Percentiles rank a stretch among this genome's conserved stretches.
phyloP scores from a whole-genome alignment of 2,888 invertebrate species.

The Vesta saturnalis region DNA sequence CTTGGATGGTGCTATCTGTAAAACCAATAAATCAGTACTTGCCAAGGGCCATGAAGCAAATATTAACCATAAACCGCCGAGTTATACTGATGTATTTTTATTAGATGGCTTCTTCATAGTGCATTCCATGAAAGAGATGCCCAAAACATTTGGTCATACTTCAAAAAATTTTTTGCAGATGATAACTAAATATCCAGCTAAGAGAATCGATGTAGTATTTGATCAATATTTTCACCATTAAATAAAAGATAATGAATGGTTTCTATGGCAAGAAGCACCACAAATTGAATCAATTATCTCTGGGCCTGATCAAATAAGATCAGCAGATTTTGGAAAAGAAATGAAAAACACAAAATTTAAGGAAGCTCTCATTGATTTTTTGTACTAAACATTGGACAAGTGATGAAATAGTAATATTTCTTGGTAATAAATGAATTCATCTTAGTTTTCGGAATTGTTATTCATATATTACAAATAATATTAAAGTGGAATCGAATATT shows the following conservation, averaged over 20 bases:
- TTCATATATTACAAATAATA: conserved; percentile 6
- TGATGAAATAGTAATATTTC: not conserved
- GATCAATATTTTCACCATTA: conserved; percentile 35
- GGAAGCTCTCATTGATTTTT: not conserved
- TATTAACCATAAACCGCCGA: conserved; percentile 39
- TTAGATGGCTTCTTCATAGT: conserved; percentile 47
- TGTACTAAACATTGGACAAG: not conserved
- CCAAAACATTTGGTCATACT: conserved; percentile 39
- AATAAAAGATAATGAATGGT: conserved; percentile 10
- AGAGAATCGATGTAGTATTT: conserved; percentile 43
- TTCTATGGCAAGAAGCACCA: not conserved
- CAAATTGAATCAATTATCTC: not conserved
- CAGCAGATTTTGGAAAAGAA: conserved; percentile 6
- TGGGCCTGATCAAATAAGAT: not conserved
- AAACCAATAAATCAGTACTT: no score
- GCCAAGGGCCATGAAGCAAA: no score
- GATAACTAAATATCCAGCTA: conserved; percentile 32
- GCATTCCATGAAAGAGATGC: conserved; percentile 43
- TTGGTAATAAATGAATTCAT: not conserved
- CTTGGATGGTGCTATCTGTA: conserved; percentile 45
- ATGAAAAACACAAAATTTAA: not conserved
- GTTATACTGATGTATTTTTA: conserved; percentile 29
- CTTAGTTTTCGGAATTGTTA: conserved; percentile 2
- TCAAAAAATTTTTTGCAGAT: conserved; percentile 38
- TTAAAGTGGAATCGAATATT: not conserved